These are phyloP conservation scores for Meliscaeva auricollis DNA, from an alignment of 2,888 invertebrate genomes.

Conservation along the genomic window DNA sequence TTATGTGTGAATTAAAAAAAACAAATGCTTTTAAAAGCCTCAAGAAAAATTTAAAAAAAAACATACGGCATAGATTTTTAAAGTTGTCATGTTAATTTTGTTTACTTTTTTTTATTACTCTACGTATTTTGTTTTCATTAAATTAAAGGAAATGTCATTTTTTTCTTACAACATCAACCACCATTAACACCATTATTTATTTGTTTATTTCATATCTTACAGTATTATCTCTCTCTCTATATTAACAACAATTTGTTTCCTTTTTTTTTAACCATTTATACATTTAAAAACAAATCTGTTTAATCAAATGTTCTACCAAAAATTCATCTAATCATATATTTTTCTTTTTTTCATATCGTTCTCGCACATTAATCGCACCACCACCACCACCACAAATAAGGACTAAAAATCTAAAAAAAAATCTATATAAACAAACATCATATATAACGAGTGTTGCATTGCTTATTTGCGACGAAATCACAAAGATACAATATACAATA, in stretches of 20 bases:
- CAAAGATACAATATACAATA: constrained; percentile 76
- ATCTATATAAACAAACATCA: constrained; percentile 66
- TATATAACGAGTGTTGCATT: constrained; percentile 78
- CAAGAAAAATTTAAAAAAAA: too few species aligned
- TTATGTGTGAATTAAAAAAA: too few species aligned
- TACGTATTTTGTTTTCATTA: too few species aligned
- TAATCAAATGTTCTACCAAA: constrained; percentile 65
- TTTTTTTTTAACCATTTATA: constrained; percentile 23
- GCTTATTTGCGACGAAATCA: constrained; percentile 79
- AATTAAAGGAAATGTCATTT: too few species aligned
- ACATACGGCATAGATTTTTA: too few species aligned
- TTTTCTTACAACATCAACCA: too few species aligned
- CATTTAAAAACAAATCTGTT: constrained; percentile 52
- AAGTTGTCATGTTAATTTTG: too few species aligned
- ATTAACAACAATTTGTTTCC: constrained; percentile 11
- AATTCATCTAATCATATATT: constrained; percentile 70
- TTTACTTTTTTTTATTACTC: too few species aligned
- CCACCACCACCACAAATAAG: constrained; percentile 76
- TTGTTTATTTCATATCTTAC: neutral
- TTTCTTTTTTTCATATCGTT: constrained; percentile 77
- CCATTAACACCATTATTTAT: neutral
- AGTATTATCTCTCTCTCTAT: neutral
- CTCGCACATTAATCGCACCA: constrained; percentile 77
- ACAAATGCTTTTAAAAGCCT: too few species aligned
- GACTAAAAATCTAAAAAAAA: constrained; percentile 73